Base-by-base conservation (phyloP, 92 coral and sea anemone species). In the Plumapathes pennacea region DNA sequence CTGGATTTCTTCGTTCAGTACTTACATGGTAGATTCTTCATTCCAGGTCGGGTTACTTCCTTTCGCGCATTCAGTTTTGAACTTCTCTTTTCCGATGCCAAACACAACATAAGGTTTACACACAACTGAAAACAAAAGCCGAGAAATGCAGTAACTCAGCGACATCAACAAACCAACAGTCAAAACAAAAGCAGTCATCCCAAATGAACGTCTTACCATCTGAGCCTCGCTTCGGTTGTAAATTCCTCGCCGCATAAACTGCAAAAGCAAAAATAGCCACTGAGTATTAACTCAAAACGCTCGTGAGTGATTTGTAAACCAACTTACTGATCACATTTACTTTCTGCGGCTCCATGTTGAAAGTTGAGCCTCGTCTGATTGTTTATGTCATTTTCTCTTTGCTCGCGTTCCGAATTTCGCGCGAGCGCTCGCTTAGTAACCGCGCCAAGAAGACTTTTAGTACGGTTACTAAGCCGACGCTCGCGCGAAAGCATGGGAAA, bases 11-110 rank as follows among this genome's bases (percentile, higher is more conserved):
- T 37, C 14, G n/a, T n/a, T n/a, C n/a, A n/a, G 21, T 8, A 66
- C 99, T 84, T 57, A 94, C 99, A 94, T 89, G 6, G 77, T 62
- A 19, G 86, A 77, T 71, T 94, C 99, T 60, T 94, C 99, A 60
- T 94, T 94, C 99, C 99, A 94, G 32, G 96, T 94, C 3, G 99
- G 99, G 42, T 85, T 82, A 59, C 85, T 89, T 9, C 69, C 86
- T 34, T 53, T 85, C 3, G 85, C 85, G 5, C 37, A 49, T 24
- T 94, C 99, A 11, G 99, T 94, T 5, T 95, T 82, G 23, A 79
- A 94, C 51, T 94, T 94, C 30, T 94, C 87, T 65, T 94, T 94
- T 28, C 95, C 99, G 9, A 89, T 75, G 3, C 99, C 99, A 72
- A 94, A 94, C 56, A 89, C 69, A 15, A 94, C 97, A 4, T 90